These are phyloP conservation scores for Sclerurus mexicanus DNA, from an alignment of 2,113 vertebrate genomes.

Conservation along the genomic window DNA sequence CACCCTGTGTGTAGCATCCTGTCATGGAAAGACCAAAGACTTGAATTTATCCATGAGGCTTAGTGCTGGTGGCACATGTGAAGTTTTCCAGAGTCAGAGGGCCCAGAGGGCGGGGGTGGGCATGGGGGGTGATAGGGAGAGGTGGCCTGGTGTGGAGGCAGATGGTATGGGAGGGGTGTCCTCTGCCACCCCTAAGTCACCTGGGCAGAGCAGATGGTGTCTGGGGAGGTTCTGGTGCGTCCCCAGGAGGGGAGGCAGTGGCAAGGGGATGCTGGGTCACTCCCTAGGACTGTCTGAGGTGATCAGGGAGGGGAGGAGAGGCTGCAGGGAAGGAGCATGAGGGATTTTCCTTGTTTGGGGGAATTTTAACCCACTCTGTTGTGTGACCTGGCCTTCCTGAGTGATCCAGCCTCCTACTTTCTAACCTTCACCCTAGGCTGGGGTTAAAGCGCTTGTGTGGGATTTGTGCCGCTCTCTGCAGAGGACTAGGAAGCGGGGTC, in stretches of 20 bases:
- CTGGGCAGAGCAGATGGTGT: constrained; percentile 3
- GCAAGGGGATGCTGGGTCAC: background rate
- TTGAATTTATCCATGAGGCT: background rate
- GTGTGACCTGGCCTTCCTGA: background rate
- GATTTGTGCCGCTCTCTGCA: background rate
- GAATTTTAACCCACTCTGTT: background rate
- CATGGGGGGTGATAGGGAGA: background rate
- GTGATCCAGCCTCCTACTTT: background rate
- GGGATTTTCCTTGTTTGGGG: background rate
- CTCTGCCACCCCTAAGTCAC: background rate
- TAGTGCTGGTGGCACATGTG: rapidly evolving
- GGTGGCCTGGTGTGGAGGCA: background rate
- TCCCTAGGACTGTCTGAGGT: background rate
- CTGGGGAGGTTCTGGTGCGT: background rate
- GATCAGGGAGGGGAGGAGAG: background rate
- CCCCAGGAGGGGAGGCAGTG: rapidly evolving
- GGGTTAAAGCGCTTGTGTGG: background rate
- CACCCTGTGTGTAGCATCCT: background rate
- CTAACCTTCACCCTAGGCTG: background rate
- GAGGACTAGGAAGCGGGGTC: background rate
- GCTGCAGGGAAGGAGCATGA: background rate
- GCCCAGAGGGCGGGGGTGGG: background rate
- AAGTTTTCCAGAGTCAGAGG: background rate
- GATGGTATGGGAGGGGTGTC: background rate
- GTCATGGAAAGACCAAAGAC: background rate